phyloP scores from a whole-genome alignment of 2,888 invertebrate genomes.

The Agonopterix alstromeriana region DNA sequence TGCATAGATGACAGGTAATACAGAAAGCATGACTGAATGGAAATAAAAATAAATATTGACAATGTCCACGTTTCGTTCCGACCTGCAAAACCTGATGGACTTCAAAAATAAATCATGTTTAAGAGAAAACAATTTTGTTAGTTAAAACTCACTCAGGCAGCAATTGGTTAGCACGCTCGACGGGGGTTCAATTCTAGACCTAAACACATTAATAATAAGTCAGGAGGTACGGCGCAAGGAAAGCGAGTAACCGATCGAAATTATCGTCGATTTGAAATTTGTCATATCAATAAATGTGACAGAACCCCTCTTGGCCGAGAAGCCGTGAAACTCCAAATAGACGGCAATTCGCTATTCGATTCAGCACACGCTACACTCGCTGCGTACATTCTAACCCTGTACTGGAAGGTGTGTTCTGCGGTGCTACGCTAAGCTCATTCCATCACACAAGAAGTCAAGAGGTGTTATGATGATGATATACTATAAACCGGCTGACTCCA shows the following conservation, averaged over 20 bases:
- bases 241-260: background rate
- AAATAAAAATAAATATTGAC: conserved; percentile 32
- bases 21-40: conserved; percentile 63
- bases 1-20: conserved; percentile 58
- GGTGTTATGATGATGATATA: conserved; percentile 67
- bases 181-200: conserved; percentile 37
- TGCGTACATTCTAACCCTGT: background rate
- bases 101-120: conserved; percentile 73
- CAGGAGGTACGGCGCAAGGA: conserved; percentile 15
- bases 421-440: conserved; percentile 70
- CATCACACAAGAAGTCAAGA: conserved; percentile 70
- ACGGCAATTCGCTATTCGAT: background rate
- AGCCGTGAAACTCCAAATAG: too few species aligned
- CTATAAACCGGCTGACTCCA: conserved; percentile 76
- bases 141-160: conserved; percentile 76
- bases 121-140: conserved; percentile 42
- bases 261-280: conserved; percentile 3
- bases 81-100: conserved; percentile 51
- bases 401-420: conserved; percentile 27
- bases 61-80: conserved; percentile 21
- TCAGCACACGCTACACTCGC: background rate
- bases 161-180: conserved; percentile 70
- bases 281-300: background rate
- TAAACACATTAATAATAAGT: conserved; percentile 38
- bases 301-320: too few species aligned